phyloP scores from a whole-genome alignment of 2,797 vertebrate genomes.

The Sebastes diaconus region DNA sequence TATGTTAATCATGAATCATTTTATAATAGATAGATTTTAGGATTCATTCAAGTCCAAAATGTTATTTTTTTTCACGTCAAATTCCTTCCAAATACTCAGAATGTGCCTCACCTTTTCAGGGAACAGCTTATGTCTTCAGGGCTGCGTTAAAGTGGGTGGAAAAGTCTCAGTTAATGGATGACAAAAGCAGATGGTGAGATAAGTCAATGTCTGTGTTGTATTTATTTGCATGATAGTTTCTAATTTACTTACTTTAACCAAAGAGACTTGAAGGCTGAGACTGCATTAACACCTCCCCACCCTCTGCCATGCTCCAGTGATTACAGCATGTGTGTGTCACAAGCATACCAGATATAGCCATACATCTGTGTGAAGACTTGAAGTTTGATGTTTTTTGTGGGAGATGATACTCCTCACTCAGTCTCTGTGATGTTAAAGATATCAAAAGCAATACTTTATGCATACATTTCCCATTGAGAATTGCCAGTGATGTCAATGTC shows the following conservation, averaged over 20 bases:
- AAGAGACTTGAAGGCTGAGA: constrained; percentile 17
- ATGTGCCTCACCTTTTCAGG: constrained; percentile 22
- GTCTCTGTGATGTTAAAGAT: not conserved
- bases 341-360: not conserved
- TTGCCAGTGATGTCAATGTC: not conserved
- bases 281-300: constrained; percentile 1
- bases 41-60: not conserved
- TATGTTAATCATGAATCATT: not conserved
- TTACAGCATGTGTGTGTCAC: not conserved
- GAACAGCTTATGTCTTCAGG: not conserved
- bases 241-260: constrained; percentile 33
- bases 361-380: not conserved
- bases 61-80: not conserved
- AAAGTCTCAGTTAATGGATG: not conserved
- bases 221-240: constrained; percentile 37
- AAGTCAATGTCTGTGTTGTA: not conserved
- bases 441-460: not conserved
- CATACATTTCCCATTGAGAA: not conserved
- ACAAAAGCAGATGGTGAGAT: not conserved
- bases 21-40: too few species aligned
- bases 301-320: constrained; percentile 28
- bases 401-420: not conserved
- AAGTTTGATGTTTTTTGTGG: not conserved
- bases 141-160: not conserved
- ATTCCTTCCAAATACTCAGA: not conserved